Evolutionary conservation across 1,140 invertebrate species (phyloP).

Genomic region (Drosophila nikananu): DNA sequence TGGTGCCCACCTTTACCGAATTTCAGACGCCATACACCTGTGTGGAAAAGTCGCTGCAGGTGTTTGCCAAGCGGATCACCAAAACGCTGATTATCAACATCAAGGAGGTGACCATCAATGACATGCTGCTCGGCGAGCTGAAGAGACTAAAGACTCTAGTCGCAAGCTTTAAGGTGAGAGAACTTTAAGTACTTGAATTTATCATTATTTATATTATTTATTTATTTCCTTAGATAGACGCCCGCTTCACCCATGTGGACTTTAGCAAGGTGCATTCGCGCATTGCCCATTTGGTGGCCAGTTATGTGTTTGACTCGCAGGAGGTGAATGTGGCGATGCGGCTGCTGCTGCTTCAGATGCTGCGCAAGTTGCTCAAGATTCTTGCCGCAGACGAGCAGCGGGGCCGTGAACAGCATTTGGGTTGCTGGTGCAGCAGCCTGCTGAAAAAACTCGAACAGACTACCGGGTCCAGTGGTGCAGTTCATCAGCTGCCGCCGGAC

Average conservation of each 20-base stretch:
- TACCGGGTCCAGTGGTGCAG: not conserved
- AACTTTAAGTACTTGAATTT: no score
- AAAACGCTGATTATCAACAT: constrained; percentile 85
- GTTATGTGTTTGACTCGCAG: constrained; percentile 81
- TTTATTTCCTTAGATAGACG: constrained; percentile 85
- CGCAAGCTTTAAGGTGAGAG: constrained; percentile 87
- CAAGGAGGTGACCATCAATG: constrained; percentile 79
- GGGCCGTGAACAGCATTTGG: constrained; percentile 56
- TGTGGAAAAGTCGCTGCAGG: constrained; percentile 89
- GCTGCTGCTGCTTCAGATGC: constrained; percentile 59
- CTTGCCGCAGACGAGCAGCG: constrained; percentile 57
- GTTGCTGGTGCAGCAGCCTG: constrained; percentile 69
- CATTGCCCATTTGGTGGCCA: constrained; percentile 87
- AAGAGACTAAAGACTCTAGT: constrained; percentile 89
- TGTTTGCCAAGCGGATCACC: constrained; percentile 88
- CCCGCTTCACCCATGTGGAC: constrained; percentile 87
- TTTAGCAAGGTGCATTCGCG: constrained; percentile 88
- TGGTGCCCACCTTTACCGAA: constrained; percentile 3
- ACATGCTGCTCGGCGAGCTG: constrained; percentile 87
- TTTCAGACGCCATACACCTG: constrained; percentile 86
- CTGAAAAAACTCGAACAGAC: constrained; percentile 47
- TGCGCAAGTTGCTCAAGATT: constrained; percentile 43
- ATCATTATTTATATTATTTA: no score
- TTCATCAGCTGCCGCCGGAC: constrained; percentile 66
- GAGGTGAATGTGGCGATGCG: constrained; percentile 47